Evolutionary conservation across 2,113 vertebrate species (phyloP).

Genomic region (Machaerirhynchus nigripectus): DNA sequence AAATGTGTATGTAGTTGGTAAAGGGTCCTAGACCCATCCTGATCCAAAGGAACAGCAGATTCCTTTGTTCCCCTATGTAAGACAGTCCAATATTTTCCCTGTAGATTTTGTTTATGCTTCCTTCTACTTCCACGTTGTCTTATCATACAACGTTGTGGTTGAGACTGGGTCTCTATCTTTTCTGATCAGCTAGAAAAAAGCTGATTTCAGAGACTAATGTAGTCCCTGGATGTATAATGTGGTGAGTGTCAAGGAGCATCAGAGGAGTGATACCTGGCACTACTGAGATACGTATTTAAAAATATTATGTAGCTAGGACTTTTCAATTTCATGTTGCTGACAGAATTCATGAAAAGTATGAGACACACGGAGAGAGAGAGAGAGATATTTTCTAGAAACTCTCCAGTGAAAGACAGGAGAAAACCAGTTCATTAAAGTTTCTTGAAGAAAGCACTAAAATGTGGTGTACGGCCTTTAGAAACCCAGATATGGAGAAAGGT

Average conservation of each 20-base stretch:
- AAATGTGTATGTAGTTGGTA: background rate
- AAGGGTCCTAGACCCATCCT: background rate
- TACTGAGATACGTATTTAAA: background rate
- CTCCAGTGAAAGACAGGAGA: background rate
- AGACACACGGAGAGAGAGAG: background rate
- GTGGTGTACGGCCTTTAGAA: background rate
- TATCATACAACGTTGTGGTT: too few species aligned
- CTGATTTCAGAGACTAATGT: background rate
- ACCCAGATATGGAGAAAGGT: background rate
- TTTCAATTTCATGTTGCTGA: background rate
- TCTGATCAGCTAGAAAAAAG: background rate
- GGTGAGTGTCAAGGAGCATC: background rate
- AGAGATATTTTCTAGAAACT: background rate
- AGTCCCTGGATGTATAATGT: background rate
- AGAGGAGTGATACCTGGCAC: background rate
- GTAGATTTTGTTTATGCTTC: background rate
- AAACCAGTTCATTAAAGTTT: background rate
- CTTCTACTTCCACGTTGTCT: background rate
- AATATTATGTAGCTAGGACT: background rate
- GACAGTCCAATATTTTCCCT: background rate
- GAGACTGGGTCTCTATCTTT: background rate
- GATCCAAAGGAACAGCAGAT: background rate
- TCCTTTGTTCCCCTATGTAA: background rate
- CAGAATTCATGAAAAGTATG: background rate
- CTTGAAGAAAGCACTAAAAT: background rate